These are phyloP conservation scores for Amphimedon queenslandica DNA, from an alignment of 37 sponge, comb jelly and placozoan genomes.

Conservation along the genomic window DNA sequence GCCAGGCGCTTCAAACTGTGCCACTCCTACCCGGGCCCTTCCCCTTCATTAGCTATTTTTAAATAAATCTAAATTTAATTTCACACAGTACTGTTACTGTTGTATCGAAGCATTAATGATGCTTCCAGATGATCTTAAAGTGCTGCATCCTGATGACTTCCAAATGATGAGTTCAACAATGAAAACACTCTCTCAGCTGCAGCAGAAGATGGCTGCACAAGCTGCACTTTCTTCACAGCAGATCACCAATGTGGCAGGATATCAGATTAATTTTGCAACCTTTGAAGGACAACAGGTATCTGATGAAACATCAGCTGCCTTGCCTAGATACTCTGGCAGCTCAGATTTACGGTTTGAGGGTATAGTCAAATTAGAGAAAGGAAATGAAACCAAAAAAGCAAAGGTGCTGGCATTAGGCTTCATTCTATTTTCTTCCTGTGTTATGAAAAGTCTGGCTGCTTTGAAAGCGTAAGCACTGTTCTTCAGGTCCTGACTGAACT, in stretches of 20 bases:
- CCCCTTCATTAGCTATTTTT: too few relatives aligned
- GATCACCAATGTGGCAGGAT: conserved; percentile 13
- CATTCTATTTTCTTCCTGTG: conserved; percentile 4
- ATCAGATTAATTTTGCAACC: too few relatives aligned
- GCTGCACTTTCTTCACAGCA: neutral
- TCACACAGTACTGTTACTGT: too few relatives aligned
- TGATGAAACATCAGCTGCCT: neutral
- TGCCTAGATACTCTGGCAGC: conserved; percentile 12
- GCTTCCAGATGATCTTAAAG: conserved; percentile 13
- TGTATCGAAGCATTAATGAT: conserved; percentile 18
- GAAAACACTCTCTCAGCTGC: conserved; percentile 26
- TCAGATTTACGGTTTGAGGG: too few relatives aligned
- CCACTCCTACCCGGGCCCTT: too few relatives aligned
- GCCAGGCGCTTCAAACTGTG: too few relatives aligned
- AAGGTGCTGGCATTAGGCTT: neutral
- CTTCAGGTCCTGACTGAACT: conserved; percentile 3
- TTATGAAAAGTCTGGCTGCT: conserved; percentile 2
- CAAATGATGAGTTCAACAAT: conserved; percentile 9
- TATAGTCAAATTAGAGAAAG: too few relatives aligned
- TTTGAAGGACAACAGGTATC: too few relatives aligned
- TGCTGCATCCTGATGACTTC: conserved; percentile 8
- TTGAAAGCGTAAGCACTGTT: conserved; percentile 14
- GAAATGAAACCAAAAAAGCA: too few relatives aligned
- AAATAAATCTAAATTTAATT: too few relatives aligned
- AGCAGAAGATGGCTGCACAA: conserved; percentile 22